A percentile compares a stretch with the other conserved stretches of the same genome.
phyloP scores from a whole-genome alignment of 2,888 invertebrate genomes.

The Nemoura dubitans region DNA sequence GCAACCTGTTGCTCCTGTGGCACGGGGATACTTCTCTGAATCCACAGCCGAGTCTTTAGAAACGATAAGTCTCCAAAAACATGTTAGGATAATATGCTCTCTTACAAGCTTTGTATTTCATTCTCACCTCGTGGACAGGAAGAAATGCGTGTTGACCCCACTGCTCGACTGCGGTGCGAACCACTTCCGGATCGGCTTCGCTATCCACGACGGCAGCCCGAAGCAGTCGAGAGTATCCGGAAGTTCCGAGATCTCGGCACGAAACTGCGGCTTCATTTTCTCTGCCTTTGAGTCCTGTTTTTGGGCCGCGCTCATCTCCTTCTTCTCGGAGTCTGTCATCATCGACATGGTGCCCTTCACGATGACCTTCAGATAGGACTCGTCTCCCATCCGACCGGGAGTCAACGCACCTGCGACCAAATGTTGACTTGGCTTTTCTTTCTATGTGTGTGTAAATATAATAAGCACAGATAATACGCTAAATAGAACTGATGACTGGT shows the following conservation, averaged over 20 bases:
- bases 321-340: not conserved
- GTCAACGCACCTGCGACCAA: not conserved
- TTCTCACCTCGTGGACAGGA: constrained; percentile 37
- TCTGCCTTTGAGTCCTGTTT: not conserved
- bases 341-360: not conserved
- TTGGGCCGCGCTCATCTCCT: not conserved
- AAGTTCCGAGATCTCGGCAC: not conserved
- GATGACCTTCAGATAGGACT: not conserved
- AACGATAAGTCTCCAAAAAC: no score
- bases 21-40: not conserved
- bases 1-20: constrained; percentile 13
- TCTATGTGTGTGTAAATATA: no score
- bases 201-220: constrained; percentile 39
- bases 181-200: constrained; percentile 27
- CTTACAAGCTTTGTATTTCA: no score
- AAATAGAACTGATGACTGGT: no score
- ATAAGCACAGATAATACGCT: no score
- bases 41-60: no score
- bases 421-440: no score
- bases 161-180: constrained; percentile 21
- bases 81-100: no score
- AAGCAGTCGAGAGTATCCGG: constrained; percentile 39
- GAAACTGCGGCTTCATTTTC: no score
- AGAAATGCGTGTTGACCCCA: constrained; percentile 38
- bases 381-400: not conserved